phyloP scores from a whole-genome alignment of 30 jellyfish, hydroid and myxozoan genomes.

The Pseudorhiza aurosa region DNA sequence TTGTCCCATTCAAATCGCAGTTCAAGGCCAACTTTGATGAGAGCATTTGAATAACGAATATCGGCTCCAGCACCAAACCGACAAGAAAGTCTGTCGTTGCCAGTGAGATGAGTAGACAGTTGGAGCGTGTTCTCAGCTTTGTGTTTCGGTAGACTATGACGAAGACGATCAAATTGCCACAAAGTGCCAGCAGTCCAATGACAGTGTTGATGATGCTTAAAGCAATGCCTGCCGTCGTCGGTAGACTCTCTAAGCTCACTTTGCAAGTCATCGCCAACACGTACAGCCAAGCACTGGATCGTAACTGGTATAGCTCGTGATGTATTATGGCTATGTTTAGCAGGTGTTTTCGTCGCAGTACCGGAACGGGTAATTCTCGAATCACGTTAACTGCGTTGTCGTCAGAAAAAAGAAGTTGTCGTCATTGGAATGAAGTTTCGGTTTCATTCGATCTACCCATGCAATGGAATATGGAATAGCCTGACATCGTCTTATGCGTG shows the following conservation, averaged over 20 bases:
- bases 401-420: no score
- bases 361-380: no score
- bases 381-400: no score
- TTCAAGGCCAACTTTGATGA: constrained; percentile 10
- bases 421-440: no score
- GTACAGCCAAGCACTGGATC: no score
- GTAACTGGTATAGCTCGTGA: no score
- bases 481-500: no score
- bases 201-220: constrained; percentile 1
- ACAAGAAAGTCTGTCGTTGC: constrained; percentile 46
- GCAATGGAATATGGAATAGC: no score
- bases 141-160: constrained; percentile 10
- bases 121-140: constrained; percentile 43
- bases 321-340: no score
- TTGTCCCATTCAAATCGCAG: constrained; percentile 5
- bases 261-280: constrained; percentile 41
- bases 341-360: no score
- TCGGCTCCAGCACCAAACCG: constrained; percentile 26
- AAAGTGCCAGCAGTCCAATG: constrained; percentile 15
- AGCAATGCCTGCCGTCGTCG: constrained; percentile 2
- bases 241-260: constrained; percentile 6
- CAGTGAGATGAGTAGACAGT: constrained; percentile 14
- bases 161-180: constrained; percentile 42
- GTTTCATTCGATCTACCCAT: no score
- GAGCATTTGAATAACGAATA: constrained; percentile 17